A percentile compares a stretch with the other conserved stretches of the same genome.
Evolutionary conservation across 2,888 invertebrate genomes (phyloP).

Genomic region (Ichneumoninae sp.): DNA sequence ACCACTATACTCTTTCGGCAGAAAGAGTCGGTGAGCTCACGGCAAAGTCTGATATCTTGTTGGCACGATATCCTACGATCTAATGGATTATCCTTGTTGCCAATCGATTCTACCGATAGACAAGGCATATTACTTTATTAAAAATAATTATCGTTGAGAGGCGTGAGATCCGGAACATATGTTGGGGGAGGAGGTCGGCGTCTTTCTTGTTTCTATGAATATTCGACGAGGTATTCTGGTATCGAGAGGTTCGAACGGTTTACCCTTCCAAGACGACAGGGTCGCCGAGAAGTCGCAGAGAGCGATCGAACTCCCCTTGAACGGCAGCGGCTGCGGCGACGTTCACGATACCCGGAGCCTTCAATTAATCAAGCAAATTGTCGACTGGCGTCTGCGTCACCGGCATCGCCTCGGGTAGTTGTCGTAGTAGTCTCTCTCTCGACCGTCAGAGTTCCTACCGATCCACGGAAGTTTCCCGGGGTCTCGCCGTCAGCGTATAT

Average conservation of each 20-base stretch:
- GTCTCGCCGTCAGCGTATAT: slow-evolving; percentile 11
- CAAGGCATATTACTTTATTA: not conserved
- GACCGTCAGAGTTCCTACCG: slow-evolving; percentile 30
- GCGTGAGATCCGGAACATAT: slow-evolving; percentile 50
- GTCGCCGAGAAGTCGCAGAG: slow-evolving; percentile 55
- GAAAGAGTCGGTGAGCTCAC: slow-evolving; percentile 1
- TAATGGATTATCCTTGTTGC: not conserved
- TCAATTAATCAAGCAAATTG: slow-evolving; percentile 70
- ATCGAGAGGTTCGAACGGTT: slow-evolving; percentile 39
- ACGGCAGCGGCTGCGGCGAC: slow-evolving; percentile 8
- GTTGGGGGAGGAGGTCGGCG: not conserved
- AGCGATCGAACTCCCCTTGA: slow-evolving; percentile 54
- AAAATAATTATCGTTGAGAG: slow-evolving; percentile 28
- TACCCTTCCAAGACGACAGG: not conserved
- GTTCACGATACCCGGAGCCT: slow-evolving; percentile 49
- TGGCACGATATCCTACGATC: slow-evolving; percentile 40
- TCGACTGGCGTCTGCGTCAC: slow-evolving; percentile 57
- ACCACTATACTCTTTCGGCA: not conserved
- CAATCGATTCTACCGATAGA: not conserved
- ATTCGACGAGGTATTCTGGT: slow-evolving; percentile 46
- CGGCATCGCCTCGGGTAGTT: slow-evolving; percentile 19
- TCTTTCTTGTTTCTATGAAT: slow-evolving; percentile 49
- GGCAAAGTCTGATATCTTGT: slow-evolving; percentile 30
- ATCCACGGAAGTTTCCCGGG: slow-evolving; percentile 42
- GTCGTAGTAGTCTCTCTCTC: slow-evolving; percentile 3